Base-by-base conservation (phyloP, 1,140 invertebrate genomes). In the Formica exsecta region DNA sequence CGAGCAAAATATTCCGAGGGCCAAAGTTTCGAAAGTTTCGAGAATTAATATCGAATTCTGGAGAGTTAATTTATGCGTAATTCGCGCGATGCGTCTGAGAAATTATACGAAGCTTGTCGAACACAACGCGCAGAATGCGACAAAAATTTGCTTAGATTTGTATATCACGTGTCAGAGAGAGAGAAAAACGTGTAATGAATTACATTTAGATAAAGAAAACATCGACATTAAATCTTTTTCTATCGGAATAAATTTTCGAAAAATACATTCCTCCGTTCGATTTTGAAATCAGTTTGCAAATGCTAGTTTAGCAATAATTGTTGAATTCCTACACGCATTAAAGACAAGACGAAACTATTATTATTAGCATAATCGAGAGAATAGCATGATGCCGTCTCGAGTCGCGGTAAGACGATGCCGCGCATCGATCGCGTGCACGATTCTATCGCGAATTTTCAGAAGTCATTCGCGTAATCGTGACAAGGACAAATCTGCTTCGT, bases 351-450 rank as follows among this genome's bases (percentile, higher is more conserved):
- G 22, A 44, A 32, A 73, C 32, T 64, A 38, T 80, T 32, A 73
- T 59, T 81, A 71, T 13, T 44, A 51, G 77, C 36, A 73, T 59
- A 71, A 81, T 81, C 16, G 77, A 38, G 71, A 74, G 71, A 74
- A 54, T 54, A 73, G 70, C 71, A 36, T 22, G 51, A 32, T 25
- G 51, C 36, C 32, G 75, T 71, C 36, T 38, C 19, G 51, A 32
- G 48, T 36, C 75, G 32, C 36, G 36, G 79, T 81, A 81, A 81
- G 25, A 7, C 51, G 79, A 73, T 32, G 57, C 51, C 51, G 36
- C 36, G 64, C 76, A 57, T 80, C 76, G 76, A 79, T 79, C 76
- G 76, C 32, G 75, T 65, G 64, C 44, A 13, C 32, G 48, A 48
- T 71, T 41, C 36, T 11, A 29, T n/a, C 36, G 77, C 4, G 48